Evolutionary conservation across 1,140 invertebrate species (phyloP), one percentile per base, ranked within the genome.

Genomic region (Potamilus streckersoni): DNA sequence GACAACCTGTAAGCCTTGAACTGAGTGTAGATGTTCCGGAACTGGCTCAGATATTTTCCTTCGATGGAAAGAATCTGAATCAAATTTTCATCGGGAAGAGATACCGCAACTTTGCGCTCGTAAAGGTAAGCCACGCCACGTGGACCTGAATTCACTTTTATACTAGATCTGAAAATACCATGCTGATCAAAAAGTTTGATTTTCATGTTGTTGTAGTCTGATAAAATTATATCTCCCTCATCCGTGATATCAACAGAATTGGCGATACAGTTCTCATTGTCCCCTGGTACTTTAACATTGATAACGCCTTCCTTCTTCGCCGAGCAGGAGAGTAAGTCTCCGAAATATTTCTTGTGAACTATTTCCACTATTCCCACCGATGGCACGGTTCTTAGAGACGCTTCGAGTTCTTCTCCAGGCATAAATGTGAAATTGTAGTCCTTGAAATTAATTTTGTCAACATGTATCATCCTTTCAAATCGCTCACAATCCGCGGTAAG

Each of bases 211-310:
- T 77, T 77, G 69, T 72, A 77, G 58, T 77, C 75, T 14, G 75
- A 77, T 58, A 77, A 23, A 57, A 77, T 73, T 16, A 77, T 69
- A 31, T 77, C 75, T 17, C 75, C 75, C 2, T 57, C 57, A 19
- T 77, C 75, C 14, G 62, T 59, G 23, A 77, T 77, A 58, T 77
- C 75, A 27, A 77, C 70, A 2, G 75, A 77, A n/a, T 77, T 77
- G 64, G 73, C 68, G 70, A 77, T 77, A 31, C 75, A 72, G 31
- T 71, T 71, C 38, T 77, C 73, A 14, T 71, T 58, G 38, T 77
- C 75, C 19, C 75, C 75, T 69, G 68, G 72, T 15, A 77, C 63
- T 58, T 77, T 77, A 2, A 70, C 75, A 27, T 77, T 77, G 4
- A 77, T 20, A 23, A 77, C 69, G 2, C 75, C 75, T 63, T 62